Percentiles rank a stretch among this genome's conserved stretches.
Conservation (phyloP, 2,888 invertebrate genomes). For the Digitonthophagus gazella region DNA sequence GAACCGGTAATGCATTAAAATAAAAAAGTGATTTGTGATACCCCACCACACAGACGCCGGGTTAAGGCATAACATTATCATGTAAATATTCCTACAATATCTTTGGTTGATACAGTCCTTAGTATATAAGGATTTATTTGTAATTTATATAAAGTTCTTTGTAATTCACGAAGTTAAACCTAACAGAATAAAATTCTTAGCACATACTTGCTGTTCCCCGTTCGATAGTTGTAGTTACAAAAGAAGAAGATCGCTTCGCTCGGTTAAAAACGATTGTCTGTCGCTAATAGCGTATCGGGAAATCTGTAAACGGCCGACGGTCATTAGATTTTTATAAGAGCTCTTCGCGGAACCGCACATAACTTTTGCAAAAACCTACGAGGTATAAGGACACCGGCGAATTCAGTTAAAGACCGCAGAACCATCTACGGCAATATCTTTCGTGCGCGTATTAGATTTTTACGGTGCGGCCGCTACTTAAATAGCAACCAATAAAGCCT, state of each 20-base stretch:
- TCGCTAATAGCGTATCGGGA: not conserved
- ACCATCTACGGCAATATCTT: slow-evolving; percentile 10
- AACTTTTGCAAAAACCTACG: not conserved
- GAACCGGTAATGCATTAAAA: too few relatives aligned
- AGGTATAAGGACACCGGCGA: slow-evolving; percentile 12
- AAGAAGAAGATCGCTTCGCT: not conserved
- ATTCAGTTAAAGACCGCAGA: slow-evolving; percentile 12
- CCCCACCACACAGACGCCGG: too few relatives aligned
- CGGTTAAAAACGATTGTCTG: not conserved
- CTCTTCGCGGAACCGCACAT: not conserved
- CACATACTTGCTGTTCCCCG: too few relatives aligned
- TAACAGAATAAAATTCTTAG: too few relatives aligned
- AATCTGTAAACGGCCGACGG: not conserved
- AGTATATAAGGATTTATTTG: too few relatives aligned
- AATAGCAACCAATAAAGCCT: not conserved
- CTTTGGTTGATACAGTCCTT: too few relatives aligned
- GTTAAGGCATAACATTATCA: too few relatives aligned
- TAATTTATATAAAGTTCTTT: too few relatives aligned
- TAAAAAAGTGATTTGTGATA: too few relatives aligned
- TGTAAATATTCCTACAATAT: too few relatives aligned
- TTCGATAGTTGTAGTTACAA: too few relatives aligned
- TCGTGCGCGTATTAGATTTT: slow-evolving; percentile 16
- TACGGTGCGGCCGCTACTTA: not conserved
- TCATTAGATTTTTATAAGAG: not conserved
- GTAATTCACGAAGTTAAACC: too few relatives aligned